Evolutionary conservation across 2,113 vertebrate genomes (phyloP).

Genomic region (Triplophysa rosa): DNA sequence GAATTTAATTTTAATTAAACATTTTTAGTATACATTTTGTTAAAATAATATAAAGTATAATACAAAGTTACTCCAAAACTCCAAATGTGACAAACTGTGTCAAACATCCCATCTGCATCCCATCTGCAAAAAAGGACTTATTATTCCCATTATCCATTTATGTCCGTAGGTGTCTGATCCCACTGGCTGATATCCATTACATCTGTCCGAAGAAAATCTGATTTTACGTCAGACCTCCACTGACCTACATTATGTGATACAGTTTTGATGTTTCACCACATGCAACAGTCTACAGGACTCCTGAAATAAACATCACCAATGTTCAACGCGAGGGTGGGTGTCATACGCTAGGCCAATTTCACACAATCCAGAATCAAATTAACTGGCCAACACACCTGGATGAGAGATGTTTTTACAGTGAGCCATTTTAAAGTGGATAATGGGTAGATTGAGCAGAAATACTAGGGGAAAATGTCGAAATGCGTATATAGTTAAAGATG

Average conservation of each 20-base stretch:
- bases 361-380: constrained; percentile 7
- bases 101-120: neutral
- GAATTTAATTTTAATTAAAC: no score
- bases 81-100: neutral
- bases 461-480: no score
- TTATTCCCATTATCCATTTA: neutral
- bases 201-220: neutral
- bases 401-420: neutral
- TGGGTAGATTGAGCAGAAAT: no score
- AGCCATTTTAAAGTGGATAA: neutral
- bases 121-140: neutral
- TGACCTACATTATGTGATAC: constrained; percentile 43
- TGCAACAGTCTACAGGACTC: neutral
- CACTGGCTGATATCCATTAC: neutral
- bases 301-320: neutral
- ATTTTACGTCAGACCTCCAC: constrained; percentile 18
- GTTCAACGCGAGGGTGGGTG: neutral
- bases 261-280: constrained; percentile 3
- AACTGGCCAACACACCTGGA: neutral
- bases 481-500: no score
- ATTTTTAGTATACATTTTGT: no score
- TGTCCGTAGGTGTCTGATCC: constrained; percentile 5
- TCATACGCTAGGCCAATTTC: neutral
- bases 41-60: no score
- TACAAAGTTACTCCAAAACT: no score